Evolutionary conservation across 2,888 invertebrate species (phyloP).

Genomic region (Drosophila ochracea): DNA sequence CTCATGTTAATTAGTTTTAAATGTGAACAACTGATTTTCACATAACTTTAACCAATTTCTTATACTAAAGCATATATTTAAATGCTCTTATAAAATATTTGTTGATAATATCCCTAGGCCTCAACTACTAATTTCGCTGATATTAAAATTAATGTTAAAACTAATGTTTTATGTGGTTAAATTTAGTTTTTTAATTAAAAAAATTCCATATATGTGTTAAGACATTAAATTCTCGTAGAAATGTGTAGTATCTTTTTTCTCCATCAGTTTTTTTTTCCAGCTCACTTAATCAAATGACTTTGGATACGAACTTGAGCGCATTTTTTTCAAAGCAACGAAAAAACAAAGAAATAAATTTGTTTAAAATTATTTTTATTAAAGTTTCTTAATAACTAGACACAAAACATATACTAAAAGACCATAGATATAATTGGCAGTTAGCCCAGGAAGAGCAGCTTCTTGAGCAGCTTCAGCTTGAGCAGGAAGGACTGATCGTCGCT

Average conservation of each 20-base stretch:
- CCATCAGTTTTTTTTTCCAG: neutral
- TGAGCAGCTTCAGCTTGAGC: slow-evolving; percentile 78
- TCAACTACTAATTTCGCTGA: neutral
- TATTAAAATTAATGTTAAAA: neutral
- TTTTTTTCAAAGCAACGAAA: neutral
- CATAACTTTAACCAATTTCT: neutral
- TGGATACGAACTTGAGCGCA: neutral
- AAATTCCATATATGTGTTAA: neutral
- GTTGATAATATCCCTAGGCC: neutral
- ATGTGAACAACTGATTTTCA: neutral
- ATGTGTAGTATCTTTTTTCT: neutral
- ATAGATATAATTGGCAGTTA: slow-evolving; percentile 38
- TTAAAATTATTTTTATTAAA: slow-evolving; percentile 21
- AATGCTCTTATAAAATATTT: neutral
- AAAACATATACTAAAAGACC: slow-evolving; percentile 49
- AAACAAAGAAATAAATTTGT: slow-evolving; percentile 1
- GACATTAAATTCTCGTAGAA: neutral
- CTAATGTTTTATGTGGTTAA: neutral
- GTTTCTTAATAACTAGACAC: slow-evolving; percentile 47
- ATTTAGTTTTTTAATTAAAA: neutral
- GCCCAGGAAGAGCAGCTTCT: slow-evolving; percentile 80
- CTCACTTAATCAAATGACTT: slow-evolving; percentile 2
- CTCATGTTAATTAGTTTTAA: neutral
- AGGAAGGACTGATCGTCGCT: slow-evolving; percentile 78
- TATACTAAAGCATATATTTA: neutral